phyloP scores from a whole-genome alignment of 2,888 invertebrate genomes.

The Yponomeuta evonymella region DNA sequence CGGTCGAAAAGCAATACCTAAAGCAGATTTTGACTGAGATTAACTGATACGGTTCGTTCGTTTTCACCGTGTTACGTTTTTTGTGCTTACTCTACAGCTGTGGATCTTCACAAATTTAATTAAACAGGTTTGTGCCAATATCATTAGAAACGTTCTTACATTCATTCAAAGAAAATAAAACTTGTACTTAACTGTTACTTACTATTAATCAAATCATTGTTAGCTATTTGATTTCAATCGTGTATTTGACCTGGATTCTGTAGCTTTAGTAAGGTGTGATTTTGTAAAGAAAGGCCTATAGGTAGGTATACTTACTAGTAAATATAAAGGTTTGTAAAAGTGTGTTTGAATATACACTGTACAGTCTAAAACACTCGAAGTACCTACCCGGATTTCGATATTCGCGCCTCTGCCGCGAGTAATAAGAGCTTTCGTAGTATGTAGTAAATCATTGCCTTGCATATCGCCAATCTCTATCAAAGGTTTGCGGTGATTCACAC shows the following conservation, averaged over 20 bases:
- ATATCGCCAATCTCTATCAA: slow-evolving; percentile 40
- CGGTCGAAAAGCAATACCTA: slow-evolving; percentile 40
- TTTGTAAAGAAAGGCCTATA: not conserved
- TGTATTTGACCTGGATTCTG: too few relatives aligned
- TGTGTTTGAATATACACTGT: slow-evolving; percentile 25
- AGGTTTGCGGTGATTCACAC: slow-evolving; percentile 50
- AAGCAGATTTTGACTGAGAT: slow-evolving; percentile 52
- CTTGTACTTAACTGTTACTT: not conserved
- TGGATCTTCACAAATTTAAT: slow-evolving; percentile 1
- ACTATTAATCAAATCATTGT: not conserved
- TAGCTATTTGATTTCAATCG: too few relatives aligned
- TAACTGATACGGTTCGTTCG: slow-evolving; percentile 42
- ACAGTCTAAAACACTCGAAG: too few relatives aligned
- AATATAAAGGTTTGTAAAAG: not conserved
- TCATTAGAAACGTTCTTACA: slow-evolving; percentile 2
- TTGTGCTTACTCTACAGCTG: slow-evolving; percentile 16
- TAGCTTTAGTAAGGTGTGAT: too few relatives aligned
- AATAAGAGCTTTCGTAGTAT: too few relatives aligned
- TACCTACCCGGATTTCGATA: too few relatives aligned
- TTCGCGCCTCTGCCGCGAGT: too few relatives aligned
- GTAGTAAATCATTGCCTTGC: slow-evolving; percentile 22
- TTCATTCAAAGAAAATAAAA: not conserved
- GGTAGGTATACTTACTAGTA: too few relatives aligned
- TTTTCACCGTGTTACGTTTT: slow-evolving; percentile 24
- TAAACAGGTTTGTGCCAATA: not conserved